These are phyloP conservation scores for Plecturocebus donacophilus DNA, from an alignment of 2,113 vertebrate genomes.

Conservation along the genomic window DNA sequence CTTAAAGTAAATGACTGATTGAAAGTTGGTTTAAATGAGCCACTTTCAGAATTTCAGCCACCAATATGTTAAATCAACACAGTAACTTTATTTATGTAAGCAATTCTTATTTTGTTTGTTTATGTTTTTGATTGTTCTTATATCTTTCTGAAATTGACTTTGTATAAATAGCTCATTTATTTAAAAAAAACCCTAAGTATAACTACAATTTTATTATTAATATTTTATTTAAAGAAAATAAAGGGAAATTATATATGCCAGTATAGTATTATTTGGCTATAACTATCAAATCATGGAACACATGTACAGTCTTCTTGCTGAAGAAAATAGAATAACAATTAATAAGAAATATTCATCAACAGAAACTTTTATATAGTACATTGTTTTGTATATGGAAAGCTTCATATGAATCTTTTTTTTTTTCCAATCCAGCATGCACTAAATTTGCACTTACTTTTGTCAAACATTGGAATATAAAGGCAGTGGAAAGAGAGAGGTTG, in stretches of 20 bases:
- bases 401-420: not conserved
- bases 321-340: not conserved
- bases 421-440: not conserved
- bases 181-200: not conserved
- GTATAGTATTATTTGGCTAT: not conserved
- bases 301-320: not conserved
- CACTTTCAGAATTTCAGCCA: not conserved
- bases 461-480: not conserved
- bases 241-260: not conserved
- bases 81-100: not conserved
- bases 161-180: not conserved
- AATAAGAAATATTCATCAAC: not conserved
- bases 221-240: not conserved
- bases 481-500: not conserved
- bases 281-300: not conserved
- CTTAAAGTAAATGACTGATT: slow-evolving; percentile 27
- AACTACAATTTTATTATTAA: not conserved
- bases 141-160: not conserved
- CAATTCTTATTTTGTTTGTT: not conserved
- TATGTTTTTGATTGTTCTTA: not conserved
- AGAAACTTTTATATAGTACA: not conserved
- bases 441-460: not conserved
- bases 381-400: not conserved
- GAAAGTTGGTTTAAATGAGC: slow-evolving; percentile 23
- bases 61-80: not conserved